phyloP scores from a whole-genome alignment of 2,888 invertebrate species.

The Parnassius apollo region DNA sequence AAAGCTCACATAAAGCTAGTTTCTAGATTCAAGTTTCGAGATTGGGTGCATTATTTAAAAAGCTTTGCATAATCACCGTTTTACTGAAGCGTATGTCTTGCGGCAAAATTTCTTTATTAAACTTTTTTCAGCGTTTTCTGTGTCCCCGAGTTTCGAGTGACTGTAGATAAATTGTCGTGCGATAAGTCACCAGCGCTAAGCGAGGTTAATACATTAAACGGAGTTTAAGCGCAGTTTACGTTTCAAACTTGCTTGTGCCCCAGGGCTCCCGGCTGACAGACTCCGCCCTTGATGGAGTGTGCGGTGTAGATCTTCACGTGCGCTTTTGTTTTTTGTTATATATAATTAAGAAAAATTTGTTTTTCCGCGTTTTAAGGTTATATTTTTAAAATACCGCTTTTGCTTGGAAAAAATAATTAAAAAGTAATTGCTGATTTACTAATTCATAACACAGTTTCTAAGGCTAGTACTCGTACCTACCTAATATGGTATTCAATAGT shows the following conservation, averaged over 20 bases:
- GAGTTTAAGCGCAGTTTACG: constrained; percentile 59
- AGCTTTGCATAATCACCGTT: constrained; percentile 20
- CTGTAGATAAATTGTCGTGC: constrained; percentile 65
- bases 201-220: constrained; percentile 74
- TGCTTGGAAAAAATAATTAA: no score
- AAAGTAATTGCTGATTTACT: no score
- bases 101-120: constrained; percentile 61
- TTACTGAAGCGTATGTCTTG: constrained; percentile 36
- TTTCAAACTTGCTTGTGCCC: constrained; percentile 43
- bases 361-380: no score
- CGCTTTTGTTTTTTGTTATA: constrained; percentile 48
- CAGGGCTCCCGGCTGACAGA: constrained; percentile 24
- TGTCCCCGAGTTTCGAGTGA: constrained; percentile 45
- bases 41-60: constrained; percentile 20
- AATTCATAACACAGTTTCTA: no score
- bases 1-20: constrained; percentile 1
- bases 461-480: no score
- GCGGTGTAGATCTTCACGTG: background rate
- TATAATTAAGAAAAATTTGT: no score
- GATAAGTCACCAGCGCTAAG: constrained; percentile 66
- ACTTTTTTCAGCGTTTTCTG: constrained; percentile 63
- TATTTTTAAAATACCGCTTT: no score
- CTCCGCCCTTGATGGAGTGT: constrained; percentile 6
- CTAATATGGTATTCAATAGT: no score
- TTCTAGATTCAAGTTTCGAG: constrained; percentile 15